phyloP scores from a whole-genome alignment of 2,888 invertebrate species.

The Pogonocherus hispidulus region DNA sequence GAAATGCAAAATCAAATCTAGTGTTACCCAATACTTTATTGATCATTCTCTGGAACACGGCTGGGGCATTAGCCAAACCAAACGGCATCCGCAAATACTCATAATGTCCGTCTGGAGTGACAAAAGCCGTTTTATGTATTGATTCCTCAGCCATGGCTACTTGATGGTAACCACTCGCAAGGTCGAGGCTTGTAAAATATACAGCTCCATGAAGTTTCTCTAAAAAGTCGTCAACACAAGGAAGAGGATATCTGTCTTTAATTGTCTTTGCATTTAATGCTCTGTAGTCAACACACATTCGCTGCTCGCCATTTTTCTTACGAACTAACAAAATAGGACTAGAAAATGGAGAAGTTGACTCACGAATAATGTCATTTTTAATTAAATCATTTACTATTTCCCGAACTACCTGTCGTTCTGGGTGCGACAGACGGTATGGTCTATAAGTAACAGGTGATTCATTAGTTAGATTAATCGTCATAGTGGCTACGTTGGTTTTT shows the following conservation, averaged over 20 bases:
- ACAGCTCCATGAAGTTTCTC: slow-evolving; percentile 49
- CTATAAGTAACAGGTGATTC: slow-evolving; percentile 27
- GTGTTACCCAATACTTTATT: too few species aligned
- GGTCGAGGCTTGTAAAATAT: slow-evolving; percentile 57
- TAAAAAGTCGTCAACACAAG: slow-evolving; percentile 57
- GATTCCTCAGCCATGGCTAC: slow-evolving; percentile 41
- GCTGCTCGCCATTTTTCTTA: slow-evolving; percentile 46
- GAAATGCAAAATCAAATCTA: not conserved
- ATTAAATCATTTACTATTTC: slow-evolving; percentile 47
- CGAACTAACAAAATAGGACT: slow-evolving; percentile 44
- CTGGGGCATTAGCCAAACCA: too few species aligned
- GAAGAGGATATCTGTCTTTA: slow-evolving; percentile 58
- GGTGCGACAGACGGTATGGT: slow-evolving; percentile 52
- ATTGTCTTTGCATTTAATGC: slow-evolving; percentile 57
- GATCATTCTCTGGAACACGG: too few species aligned
- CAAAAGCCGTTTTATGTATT: slow-evolving; percentile 14
- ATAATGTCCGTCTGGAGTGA: too few species aligned
- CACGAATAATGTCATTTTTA: slow-evolving; percentile 48
- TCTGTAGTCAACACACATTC: slow-evolving; percentile 56
- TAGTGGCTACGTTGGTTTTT: not conserved
- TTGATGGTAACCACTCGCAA: slow-evolving; percentile 57
- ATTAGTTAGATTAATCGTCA: not conserved
- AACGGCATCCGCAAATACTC: too few species aligned
- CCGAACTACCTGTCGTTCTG: slow-evolving; percentile 45
- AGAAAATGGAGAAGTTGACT: slow-evolving; percentile 31